Base-by-base conservation (phyloP, 2,113 vertebrate genomes). In the Xiphophorus hellerii region DNA sequence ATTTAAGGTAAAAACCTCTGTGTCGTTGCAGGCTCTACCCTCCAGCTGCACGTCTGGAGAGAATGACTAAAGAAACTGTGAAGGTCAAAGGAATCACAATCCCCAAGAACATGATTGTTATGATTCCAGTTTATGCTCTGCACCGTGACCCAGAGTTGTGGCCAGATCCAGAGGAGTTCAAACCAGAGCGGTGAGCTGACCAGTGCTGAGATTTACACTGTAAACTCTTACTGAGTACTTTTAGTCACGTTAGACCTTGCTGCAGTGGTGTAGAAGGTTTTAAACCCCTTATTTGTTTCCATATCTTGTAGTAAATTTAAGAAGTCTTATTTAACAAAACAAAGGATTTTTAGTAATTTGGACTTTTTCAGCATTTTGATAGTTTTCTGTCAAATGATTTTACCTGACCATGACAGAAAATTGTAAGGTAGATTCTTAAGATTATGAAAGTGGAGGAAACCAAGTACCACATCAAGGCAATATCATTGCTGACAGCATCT, bases 41-140 rank as follows among this genome's bases (percentile, higher is more conserved):
- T 0, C 1, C 62, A 0, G 48, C 8, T 11, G 71, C 67, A 0
- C 84, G 93, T 39, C 0, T 96, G 1, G 92, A 96, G 0, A 93
- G 96, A 65, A 1, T 89, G 14, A 95, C 95, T 81, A 96, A 97
- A 88, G 86, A 93, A 85, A 94, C 94, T 0, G 71, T 96, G 20
- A 91, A 94, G 82, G 17, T 97, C 33, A 87, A 67, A 0, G 93
- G 95, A 1, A 66, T 96, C 71, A 92, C 87, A 0, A 90, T 98
- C 74, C 95, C 96, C 5, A 81, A 95, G 81, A 89, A 80, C 20
- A 91, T 79, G 12, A 30, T 83, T 1, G 74, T 93, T 1, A 0
- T 76, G 13, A 78, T 96, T 72, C 95, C 96, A 4, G 22, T 64
- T 3, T 95, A 73, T 0, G 77, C 77, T 65, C 79, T 95, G 67